Percentiles rank a stretch among this genome's conserved stretches.
phyloP scores from a whole-genome alignment of 2,888 invertebrate species.

The Neuroscelio doddi region DNA sequence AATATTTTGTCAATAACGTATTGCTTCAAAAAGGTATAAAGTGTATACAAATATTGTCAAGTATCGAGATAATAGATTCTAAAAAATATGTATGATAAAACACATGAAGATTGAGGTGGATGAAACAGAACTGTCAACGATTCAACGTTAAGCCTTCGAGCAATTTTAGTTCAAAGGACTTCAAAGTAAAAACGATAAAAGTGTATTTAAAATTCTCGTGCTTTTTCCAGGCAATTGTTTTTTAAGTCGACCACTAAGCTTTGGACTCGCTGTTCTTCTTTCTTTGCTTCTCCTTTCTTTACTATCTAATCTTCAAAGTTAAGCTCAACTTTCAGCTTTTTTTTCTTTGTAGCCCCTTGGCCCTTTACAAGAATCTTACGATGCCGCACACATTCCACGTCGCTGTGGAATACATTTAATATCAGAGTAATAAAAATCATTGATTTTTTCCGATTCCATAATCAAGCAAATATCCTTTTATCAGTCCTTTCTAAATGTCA shows the following conservation, averaged over 20 bases:
- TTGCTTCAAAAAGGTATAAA: too few species aligned
- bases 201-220: conserved; percentile 63
- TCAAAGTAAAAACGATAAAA: conserved; percentile 55
- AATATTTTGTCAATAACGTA: too few species aligned
- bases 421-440: not conserved
- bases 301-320: conserved; percentile 60
- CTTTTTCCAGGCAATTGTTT: conserved; percentile 62
- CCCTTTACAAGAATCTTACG: too few species aligned
- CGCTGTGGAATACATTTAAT: too few species aligned
- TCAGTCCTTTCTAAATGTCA: conserved; percentile 4
- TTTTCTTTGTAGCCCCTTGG: conserved; percentile 29
- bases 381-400: too few species aligned
- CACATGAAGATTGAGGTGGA: conserved; percentile 7
- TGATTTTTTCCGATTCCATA: conserved; percentile 5
- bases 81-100: too few species aligned
- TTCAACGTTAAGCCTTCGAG: conserved; percentile 34
- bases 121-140: conserved; percentile 33
- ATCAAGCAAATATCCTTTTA: conserved; percentile 13
- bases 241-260: conserved; percentile 54
- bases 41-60: too few species aligned
- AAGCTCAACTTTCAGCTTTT: conserved; percentile 46
- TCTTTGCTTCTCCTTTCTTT: too few species aligned
- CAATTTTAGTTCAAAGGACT: conserved; percentile 42
- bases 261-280: conserved; percentile 29
- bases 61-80: too few species aligned